Conservation (phyloP, 92 coral and sea anemone genomes). For the Virgularia gustaviana region DNA sequence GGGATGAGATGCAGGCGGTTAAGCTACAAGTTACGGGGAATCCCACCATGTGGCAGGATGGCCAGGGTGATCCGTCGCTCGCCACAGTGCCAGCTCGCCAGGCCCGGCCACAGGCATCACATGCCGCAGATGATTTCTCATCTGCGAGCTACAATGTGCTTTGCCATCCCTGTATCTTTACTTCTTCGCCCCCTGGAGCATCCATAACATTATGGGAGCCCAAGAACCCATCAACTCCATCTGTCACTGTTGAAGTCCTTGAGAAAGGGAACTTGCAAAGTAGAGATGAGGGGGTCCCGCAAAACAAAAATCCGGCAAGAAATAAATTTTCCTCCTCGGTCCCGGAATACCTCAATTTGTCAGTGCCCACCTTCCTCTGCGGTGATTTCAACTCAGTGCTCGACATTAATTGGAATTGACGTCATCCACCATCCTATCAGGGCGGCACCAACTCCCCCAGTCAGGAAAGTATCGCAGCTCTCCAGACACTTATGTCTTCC, state of each 20-base stretch:
- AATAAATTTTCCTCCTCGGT: background rate
- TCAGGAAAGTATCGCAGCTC: background rate
- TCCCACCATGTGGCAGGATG: too few species aligned
- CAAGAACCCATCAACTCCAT: too few species aligned
- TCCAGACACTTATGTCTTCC: background rate
- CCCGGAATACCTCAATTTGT: background rate
- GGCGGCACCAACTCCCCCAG: background rate
- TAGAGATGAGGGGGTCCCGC: conserved; percentile 34
- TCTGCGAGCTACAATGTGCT: too few species aligned
- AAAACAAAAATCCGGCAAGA: conserved; percentile 38
- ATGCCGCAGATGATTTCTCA: too few species aligned
- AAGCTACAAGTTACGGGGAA: too few species aligned
- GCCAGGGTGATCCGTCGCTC: too few species aligned
- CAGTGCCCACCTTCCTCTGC: conserved; percentile 26
- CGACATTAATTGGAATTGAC: conserved; percentile 32
- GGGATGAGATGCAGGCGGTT: too few species aligned
- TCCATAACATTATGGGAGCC: too few species aligned
- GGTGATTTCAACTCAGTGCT: conserved; percentile 61
- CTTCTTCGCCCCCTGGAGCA: too few species aligned
- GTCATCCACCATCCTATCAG: background rate
- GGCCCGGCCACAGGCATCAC: too few species aligned
- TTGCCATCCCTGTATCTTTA: too few species aligned
- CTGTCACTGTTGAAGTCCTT: background rate
- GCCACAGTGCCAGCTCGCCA: too few species aligned
- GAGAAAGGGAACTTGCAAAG: background rate